Evolutionary conservation across 2,113 vertebrate species (phyloP).

Genomic region (Rousettus leschenaultii): DNA sequence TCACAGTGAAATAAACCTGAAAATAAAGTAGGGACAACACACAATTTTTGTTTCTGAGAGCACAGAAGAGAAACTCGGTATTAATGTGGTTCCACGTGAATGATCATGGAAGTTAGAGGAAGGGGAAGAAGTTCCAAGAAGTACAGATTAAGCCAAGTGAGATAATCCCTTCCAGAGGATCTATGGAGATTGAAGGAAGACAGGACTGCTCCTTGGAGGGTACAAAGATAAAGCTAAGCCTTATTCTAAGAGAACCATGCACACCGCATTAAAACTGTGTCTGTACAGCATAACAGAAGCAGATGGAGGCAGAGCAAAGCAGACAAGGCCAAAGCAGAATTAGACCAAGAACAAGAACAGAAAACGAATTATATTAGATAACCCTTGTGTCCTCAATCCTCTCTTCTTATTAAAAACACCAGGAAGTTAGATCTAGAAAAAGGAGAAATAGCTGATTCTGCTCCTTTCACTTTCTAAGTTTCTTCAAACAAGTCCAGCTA

Average conservation of each 20-base stretch:
- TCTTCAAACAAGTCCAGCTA: not conserved
- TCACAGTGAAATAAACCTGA: not conserved
- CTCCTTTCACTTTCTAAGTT: not conserved
- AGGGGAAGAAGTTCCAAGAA: not conserved
- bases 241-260: not conserved
- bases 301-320: not conserved
- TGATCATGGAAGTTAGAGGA: not conserved
- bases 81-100: not conserved
- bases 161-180: not conserved
- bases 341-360: not conserved
- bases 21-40: not conserved
- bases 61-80: not conserved
- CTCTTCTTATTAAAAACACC: not conserved
- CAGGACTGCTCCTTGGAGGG: accelerated
- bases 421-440: not conserved
- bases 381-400: not conserved
- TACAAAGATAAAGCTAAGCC: not conserved
- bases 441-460: not conserved
- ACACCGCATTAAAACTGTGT: accelerated
- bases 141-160: not conserved
- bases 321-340: not conserved
- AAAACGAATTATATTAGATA: not conserved
- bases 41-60: not conserved
- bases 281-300: not conserved
- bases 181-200: not conserved